Evolutionary conservation across 2,113 vertebrate species (phyloP), one percentile per base, ranked within the genome.

Genomic region (Tringa solitaria): DNA sequence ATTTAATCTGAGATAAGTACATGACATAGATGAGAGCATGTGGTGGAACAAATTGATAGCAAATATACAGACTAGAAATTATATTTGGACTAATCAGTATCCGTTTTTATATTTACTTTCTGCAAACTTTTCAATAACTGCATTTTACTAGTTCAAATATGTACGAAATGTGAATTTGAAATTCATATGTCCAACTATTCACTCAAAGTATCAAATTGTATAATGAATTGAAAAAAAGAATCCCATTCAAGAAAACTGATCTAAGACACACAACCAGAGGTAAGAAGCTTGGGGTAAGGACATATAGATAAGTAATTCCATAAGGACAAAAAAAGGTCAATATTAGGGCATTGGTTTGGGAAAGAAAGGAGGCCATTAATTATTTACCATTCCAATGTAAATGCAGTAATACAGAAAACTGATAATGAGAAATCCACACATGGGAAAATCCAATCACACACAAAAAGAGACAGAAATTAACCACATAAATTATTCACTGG

Each of bases 31-130:
- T 84, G 65, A 95, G 51, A 86, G 46, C 60, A 86, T 41, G 33
- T 67, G 59, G 70, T 84, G 32, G 83, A 95, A 93, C 50, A 95
- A 96, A 95, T 67, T 90, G 54, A 86, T 90, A 91, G 88, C 93
- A 95, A 95, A 95, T 84, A 95, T 30, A 87, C 35, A 57, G 68
- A 83, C 50, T 86, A 68, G 67, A 84, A 95, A 92, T 90, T 90
- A 84, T 80, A 90, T 88, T 95, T 90, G 50, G 35, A 84, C 54
- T 89, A 88, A 95, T 89, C 72, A 95, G 75, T 80, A 93, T 70
- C 92, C 46, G 86, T 54, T 95, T 96, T 93, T 77, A 57, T 88
- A 81, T 89, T 95, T 95, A 67, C 72, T 88, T 73, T 57, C 72
- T 67, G 72, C 63, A 84, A 86, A 73, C 57, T 94, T 85, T 83